A percentile compares a stretch with the other conserved stretches of the same genome.
phyloP scores from a whole-genome alignment of 2,888 invertebrate genomes.

The Drosophila differens region DNA sequence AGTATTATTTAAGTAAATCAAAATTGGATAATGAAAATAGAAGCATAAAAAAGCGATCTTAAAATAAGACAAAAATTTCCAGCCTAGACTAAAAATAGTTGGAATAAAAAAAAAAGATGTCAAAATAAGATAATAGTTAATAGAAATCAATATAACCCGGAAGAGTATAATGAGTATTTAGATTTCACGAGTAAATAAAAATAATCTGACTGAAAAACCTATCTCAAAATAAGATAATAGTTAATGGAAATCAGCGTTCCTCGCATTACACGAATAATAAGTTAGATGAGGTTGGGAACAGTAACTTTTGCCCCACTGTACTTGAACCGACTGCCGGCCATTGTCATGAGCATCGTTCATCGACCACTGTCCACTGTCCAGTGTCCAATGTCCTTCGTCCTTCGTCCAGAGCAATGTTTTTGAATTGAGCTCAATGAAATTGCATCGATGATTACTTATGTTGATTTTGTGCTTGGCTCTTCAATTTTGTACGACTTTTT shows the following conservation, averaged over 20 bases:
- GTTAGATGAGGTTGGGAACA: neutral
- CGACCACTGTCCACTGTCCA: constrained; percentile 33
- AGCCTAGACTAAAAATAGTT: neutral
- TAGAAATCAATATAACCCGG: too few species aligned
- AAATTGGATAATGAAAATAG: too few species aligned
- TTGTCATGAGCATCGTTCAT: constrained; percentile 54
- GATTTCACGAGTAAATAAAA: too few species aligned
- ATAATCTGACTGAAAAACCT: too few species aligned
- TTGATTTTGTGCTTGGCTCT: constrained; percentile 69
- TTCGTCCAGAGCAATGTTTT: constrained; percentile 65
- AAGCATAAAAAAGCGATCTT: too few species aligned
- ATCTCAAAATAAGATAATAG: neutral
- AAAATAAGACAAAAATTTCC: neutral
- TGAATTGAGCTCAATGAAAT: constrained; percentile 81
- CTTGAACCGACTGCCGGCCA: constrained; percentile 8
- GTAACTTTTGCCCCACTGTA: constrained; percentile 45
- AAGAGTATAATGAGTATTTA: too few species aligned
- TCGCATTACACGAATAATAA: neutral
- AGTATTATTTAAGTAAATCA: too few species aligned
- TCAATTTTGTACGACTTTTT: constrained; percentile 44
- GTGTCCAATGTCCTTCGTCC: constrained; percentile 47
- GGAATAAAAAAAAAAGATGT: neutral
- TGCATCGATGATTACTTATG: constrained; percentile 78
- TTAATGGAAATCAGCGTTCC: neutral
- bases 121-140: neutral